Base-by-base conservation (phyloP, 2,113 vertebrate species). In the Seriola aureovittata region DNA sequence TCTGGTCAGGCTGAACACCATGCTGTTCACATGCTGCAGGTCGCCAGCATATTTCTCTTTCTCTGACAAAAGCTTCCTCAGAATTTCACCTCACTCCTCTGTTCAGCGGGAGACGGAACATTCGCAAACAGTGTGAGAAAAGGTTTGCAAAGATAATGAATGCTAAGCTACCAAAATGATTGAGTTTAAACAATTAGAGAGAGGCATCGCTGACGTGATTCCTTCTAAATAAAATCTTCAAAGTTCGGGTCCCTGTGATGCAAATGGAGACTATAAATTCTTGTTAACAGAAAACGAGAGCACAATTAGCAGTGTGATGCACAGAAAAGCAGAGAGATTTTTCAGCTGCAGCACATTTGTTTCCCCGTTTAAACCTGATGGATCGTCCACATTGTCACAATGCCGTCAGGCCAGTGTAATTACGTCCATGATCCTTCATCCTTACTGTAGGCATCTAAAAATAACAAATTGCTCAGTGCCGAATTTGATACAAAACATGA, bases 21-120 rank as follows among this genome's bases (percentile, higher is more conserved):
- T 10, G 50, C 78, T 79, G 75, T 55, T 85, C 46, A 67, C 25
- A 64, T 50, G 57, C 42, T 71, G 64, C 54, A 69, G 44, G 83
- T 69, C 70, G 70, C 1, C 29, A 1, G 1, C 25, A 60, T 34
- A 14, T n/a, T 71, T 67, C 52, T 42, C 4, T 69, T 71, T 73
- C 60, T 75, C 69, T 74, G 46, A 80, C 59, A 25, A 68, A 78
- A 59, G 38, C 68, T 25, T 71, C 5, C 8, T 79, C 9, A 5
- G 74, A 46, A 84, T 82, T 85, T 66, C 4, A 11, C 72, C 40
- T 71, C 69, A 38, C 54, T 75, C 13, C 48, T 46, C n/a, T 50
- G 59, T 64, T 69, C 71, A 52, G 32, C 19, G 10, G 69, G 81
- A 80, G 59, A 71, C 2, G 3, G 52, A 54, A 23, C 40, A 71